Evolutionary conservation across 2,888 invertebrate species (phyloP).

Genomic region (Oxytorus armatus): DNA sequence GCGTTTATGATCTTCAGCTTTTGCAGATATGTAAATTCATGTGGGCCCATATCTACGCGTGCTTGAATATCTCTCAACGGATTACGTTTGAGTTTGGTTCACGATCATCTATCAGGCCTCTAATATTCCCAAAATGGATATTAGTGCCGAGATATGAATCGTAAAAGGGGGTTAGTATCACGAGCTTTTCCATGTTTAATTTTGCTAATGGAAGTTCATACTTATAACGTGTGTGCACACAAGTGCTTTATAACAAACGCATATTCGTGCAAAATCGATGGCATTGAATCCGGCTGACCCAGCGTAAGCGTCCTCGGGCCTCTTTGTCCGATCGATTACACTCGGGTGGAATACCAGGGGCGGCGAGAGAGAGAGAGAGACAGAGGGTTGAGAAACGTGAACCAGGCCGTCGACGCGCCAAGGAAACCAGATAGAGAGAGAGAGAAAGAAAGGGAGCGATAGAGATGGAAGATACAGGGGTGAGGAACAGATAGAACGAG

Average conservation of each 20-base stretch:
- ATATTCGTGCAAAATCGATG: slow-evolving; percentile 62
- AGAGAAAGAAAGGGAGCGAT: slow-evolving; percentile 34
- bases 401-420: slow-evolving; percentile 61
- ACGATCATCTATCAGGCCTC: background rate
- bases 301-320: slow-evolving; percentile 70
- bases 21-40: slow-evolving; percentile 10
- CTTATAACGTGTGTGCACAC: slow-evolving; percentile 29
- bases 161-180: too few species aligned
- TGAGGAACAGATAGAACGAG: slow-evolving; percentile 41
- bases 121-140: too few species aligned
- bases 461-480: slow-evolving; percentile 22
- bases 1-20: slow-evolving; percentile 21
- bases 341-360: slow-evolving; percentile 50
- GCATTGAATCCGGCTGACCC: slow-evolving; percentile 74
- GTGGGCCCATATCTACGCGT: background rate
- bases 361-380: slow-evolving; percentile 49
- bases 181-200: slow-evolving; percentile 21
- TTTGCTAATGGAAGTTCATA: slow-evolving; percentile 37
- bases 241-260: slow-evolving; percentile 32
- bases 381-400: slow-evolving; percentile 59
- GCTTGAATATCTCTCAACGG: slow-evolving; percentile 11
- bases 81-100: background rate
- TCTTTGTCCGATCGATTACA: slow-evolving; percentile 70
- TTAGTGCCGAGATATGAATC: too few species aligned
- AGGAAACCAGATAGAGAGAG: slow-evolving; percentile 41